Conservation (phyloP, 1,140 invertebrate species). For the Planococcus citri region DNA sequence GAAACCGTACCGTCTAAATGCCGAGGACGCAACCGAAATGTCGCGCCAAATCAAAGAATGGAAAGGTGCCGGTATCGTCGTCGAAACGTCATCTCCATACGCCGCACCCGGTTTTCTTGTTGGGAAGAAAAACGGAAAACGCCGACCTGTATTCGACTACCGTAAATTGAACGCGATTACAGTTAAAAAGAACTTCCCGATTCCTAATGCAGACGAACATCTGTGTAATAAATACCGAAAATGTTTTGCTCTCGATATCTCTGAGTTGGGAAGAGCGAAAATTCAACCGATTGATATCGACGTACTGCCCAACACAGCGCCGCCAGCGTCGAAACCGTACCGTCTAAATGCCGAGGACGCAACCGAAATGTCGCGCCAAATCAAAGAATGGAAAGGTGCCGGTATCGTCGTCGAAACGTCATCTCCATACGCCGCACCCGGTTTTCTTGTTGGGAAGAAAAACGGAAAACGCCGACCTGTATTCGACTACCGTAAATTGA, state of each 20-base stretch:
- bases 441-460: background rate
- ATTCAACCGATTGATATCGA: background rate
- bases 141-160: constrained; percentile 31
- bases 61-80: background rate
- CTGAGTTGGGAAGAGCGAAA: background rate
- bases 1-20: background rate
- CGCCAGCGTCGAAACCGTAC: background rate
- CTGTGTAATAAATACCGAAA: constrained; percentile 23
- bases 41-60: background rate
- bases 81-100: background rate
- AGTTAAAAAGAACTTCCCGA: constrained; percentile 37
- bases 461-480: constrained; percentile 24
- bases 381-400: background rate
- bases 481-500: constrained; percentile 34
- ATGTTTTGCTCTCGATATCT: background rate
- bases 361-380: background rate
- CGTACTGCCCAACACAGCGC: background rate
- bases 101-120: background rate
- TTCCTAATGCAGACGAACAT: constrained; percentile 39
- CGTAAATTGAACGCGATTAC: constrained; percentile 34
- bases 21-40: background rate
- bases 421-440: background rate
- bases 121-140: constrained; percentile 14
- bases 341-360: background rate
- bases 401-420: background rate